Evolutionary conservation across 2,113 vertebrate genomes (phyloP).

Genomic region (Apteryx mantelli): DNA sequence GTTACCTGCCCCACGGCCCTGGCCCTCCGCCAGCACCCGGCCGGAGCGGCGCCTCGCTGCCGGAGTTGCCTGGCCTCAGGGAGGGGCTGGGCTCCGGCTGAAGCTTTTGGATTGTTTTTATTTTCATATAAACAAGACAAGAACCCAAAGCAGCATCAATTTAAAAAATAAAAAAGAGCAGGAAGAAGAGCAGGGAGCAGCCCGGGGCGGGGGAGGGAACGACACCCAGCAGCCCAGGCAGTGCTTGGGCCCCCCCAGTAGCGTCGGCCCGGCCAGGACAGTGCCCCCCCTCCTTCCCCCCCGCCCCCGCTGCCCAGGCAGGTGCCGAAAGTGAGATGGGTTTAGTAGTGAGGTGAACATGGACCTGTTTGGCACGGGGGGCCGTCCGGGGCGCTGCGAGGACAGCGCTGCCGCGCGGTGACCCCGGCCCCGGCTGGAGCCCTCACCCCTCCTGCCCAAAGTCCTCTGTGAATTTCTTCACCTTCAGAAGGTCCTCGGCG

Average conservation of each 20-base stretch:
- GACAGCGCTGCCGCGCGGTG: not conserved
- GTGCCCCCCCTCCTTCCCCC: not conserved
- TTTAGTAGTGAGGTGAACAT: not conserved
- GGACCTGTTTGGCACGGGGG: slow-evolving; percentile 28
- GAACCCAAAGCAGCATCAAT: slow-evolving; percentile 80
- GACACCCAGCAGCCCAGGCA: not conserved
- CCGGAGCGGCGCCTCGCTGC: too few relatives aligned
- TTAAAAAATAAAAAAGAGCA: slow-evolving; percentile 58
- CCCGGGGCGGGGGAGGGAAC: not conserved
- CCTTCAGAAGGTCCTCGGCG: slow-evolving; percentile 91
- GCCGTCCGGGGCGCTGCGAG: not conserved
- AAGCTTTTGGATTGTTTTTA: slow-evolving; percentile 66
- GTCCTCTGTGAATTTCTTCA: slow-evolving; percentile 98
- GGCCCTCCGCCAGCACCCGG: too few relatives aligned
- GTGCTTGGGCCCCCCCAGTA: not conserved
- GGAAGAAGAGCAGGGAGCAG: not conserved
- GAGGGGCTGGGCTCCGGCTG: rapidly evolving
- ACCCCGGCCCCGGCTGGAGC: not conserved
- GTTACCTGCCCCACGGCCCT: too few relatives aligned
- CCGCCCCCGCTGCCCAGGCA: not conserved
- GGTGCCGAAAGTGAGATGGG: not conserved
- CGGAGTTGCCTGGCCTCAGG: not conserved
- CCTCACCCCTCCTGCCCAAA: slow-evolving; percentile 96
- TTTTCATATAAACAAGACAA: slow-evolving; percentile 77
- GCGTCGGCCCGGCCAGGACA: not conserved